Percentiles rank a stretch among this genome's conserved stretches.
Conservation (phyloP, 1,140 invertebrate genomes). For the Contarinia nasturtii region DNA sequence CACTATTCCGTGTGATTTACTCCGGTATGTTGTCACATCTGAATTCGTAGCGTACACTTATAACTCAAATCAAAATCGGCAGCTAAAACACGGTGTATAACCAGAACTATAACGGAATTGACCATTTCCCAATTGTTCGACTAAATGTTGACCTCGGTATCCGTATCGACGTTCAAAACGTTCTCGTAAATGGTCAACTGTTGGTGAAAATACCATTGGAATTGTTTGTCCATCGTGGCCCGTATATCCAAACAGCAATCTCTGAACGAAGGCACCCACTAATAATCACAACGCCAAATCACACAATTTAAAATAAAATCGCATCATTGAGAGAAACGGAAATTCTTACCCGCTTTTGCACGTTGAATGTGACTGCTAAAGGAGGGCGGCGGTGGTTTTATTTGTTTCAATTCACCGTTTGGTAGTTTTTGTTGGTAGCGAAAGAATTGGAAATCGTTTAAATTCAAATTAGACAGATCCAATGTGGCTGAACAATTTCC, state of each 20-base stretch:
- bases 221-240: background rate
- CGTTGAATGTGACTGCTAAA: background rate
- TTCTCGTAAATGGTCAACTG: background rate
- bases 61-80: too few relatives aligned
- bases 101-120: background rate
- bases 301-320: too few relatives aligned
- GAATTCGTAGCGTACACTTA: too few relatives aligned
- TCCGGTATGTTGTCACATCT: too few relatives aligned
- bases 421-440: background rate
- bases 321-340: background rate
- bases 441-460: background rate
- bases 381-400: background rate
- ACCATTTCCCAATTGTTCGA: background rate
- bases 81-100: background rate
- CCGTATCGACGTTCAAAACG: background rate
- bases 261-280: background rate
- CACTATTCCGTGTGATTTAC: too few relatives aligned
- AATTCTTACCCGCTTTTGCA: background rate
- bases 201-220: background rate
- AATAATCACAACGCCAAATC: too few relatives aligned
- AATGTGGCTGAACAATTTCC: slow-evolving; percentile 3
- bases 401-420: background rate
- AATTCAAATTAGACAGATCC: background rate
- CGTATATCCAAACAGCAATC: background rate
- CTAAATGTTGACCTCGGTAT: background rate